Percentiles rank a stretch among this genome's conserved stretches.
Conservation (phyloP, 1,140 invertebrate genomes). For the Geopemphigus sp. region DNA sequence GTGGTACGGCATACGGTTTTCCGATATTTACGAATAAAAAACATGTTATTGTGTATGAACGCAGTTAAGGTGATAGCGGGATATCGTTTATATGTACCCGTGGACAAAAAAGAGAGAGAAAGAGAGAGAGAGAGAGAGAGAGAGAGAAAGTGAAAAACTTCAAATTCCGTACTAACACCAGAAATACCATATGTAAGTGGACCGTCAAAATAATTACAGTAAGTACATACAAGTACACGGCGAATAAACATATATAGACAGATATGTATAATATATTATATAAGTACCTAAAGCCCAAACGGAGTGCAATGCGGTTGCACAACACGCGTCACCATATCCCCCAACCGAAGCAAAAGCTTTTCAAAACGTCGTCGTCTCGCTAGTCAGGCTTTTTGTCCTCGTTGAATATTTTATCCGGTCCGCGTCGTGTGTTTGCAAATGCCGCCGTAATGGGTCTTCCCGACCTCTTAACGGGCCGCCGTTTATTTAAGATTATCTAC, state of each 20-base stretch:
- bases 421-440: constrained; percentile 21
- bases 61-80: no score
- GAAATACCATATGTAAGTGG: neutral
- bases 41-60: no score
- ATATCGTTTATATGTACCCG: no score
- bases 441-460: constrained; percentile 31
- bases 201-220: neutral
- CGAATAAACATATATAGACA: neutral
- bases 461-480: constrained; percentile 33
- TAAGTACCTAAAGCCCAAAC: no score
- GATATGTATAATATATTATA: no score
- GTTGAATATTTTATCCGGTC: constrained; percentile 42
- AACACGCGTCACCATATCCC: no score
- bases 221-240: neutral
- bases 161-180: neutral
- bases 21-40: no score
- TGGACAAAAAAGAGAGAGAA: no score
- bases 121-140: no score
- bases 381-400: constrained; percentile 12
- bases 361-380: constrained; percentile 6
- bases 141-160: neutral
- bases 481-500: constrained; percentile 47
- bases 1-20: no score
- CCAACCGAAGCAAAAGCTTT: constrained; percentile 5
- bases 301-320: no score